Evolutionary conservation across 2,888 invertebrate species (phyloP).

Genomic region (Alloplasta piceator): DNA sequence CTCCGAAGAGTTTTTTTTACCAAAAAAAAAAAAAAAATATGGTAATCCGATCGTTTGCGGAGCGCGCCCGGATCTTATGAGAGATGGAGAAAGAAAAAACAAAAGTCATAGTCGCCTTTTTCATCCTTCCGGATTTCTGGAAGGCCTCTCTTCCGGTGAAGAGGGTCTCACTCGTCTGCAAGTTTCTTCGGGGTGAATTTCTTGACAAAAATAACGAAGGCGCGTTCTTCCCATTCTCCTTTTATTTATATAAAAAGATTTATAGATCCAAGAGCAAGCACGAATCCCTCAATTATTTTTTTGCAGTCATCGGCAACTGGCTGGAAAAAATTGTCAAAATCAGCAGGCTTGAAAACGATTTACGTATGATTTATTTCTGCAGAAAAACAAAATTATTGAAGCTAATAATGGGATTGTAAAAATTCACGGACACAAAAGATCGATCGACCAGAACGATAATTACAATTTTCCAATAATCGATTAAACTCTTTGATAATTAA

Average conservation of each 20-base stretch:
- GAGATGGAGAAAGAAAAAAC: constrained; percentile 38
- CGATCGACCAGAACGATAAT: too few species aligned
- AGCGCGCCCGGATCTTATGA: constrained; percentile 7
- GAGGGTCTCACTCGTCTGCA: neutral
- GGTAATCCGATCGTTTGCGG: constrained; percentile 74
- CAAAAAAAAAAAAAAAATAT: constrained; percentile 69
- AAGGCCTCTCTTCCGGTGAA: constrained; percentile 12
- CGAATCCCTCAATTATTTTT: neutral
- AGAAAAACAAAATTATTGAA: too few species aligned
- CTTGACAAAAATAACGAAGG: constrained; percentile 28
- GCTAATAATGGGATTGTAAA: too few species aligned
- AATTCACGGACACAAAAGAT: too few species aligned
- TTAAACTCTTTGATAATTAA: too few species aligned
- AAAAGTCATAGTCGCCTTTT: constrained; percentile 17
- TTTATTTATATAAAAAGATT: too few species aligned
- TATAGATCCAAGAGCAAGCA: neutral
- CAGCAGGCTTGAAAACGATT: too few species aligned
- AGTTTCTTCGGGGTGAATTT: constrained; percentile 32
- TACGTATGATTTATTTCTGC: too few species aligned
- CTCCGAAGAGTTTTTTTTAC: too few species aligned
- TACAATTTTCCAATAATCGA: too few species aligned
- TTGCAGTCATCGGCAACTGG: too few species aligned
- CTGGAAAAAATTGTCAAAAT: too few species aligned
- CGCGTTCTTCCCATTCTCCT: neutral
- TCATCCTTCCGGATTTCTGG: constrained; percentile 44